Conservation (phyloP, 2,888 invertebrate species). For the Chydorus sphaericus region DNA sequence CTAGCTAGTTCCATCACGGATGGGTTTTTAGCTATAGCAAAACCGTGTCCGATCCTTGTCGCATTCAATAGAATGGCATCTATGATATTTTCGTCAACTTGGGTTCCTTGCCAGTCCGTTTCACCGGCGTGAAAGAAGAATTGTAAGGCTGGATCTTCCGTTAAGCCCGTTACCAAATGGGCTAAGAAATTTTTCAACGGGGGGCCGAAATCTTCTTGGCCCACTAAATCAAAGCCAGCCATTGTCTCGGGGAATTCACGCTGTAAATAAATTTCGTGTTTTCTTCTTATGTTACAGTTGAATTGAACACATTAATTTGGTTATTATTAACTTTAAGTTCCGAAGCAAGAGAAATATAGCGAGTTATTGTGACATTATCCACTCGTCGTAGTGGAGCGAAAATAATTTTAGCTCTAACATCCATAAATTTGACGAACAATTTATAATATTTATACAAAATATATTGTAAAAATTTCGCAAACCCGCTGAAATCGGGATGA, state of each 20-base stretch:
- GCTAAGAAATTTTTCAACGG: constrained; percentile 46
- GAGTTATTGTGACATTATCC: constrained; percentile 25
- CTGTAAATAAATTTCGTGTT: neutral
- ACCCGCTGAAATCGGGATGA: constrained; percentile 49
- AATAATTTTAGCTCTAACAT: constrained; percentile 50
- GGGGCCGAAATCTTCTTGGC: constrained; percentile 55
- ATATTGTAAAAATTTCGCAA: too few relatives aligned
- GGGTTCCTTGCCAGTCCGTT: constrained; percentile 34
- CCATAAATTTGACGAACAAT: too few relatives aligned
- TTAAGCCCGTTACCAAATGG: constrained; percentile 33
- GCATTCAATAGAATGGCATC: constrained; percentile 61
- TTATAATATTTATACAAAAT: too few relatives aligned
- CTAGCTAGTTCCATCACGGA: constrained; percentile 40
- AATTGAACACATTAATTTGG: too few relatives aligned
- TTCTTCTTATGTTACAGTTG: too few relatives aligned
- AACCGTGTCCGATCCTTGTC: constrained; percentile 63
- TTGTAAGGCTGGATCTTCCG: constrained; percentile 32
- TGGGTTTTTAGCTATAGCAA: constrained; percentile 57
- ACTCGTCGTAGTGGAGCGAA: constrained; percentile 39
- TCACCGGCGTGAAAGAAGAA: constrained; percentile 72
- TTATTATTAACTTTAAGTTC: constrained; percentile 15
- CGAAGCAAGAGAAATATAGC: constrained; percentile 33
- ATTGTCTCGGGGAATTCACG: constrained; percentile 43
- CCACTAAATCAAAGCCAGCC: constrained; percentile 66
- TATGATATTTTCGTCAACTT: constrained; percentile 51